These are phyloP conservation scores for Odocoileus hemionus DNA, from an alignment of 2,113 vertebrate species.

Conservation along the genomic window DNA sequence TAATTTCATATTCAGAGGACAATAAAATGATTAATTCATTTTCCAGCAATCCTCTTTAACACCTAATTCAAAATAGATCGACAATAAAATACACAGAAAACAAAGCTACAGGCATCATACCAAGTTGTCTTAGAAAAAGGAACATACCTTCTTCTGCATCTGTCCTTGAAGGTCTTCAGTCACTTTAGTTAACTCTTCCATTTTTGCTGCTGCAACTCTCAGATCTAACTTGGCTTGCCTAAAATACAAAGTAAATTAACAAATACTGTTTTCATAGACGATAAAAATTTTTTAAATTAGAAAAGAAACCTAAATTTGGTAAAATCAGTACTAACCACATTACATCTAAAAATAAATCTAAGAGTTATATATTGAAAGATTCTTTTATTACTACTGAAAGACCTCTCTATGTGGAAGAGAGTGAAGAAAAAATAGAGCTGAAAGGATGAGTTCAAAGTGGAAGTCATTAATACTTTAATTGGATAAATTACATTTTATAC, in stretches of 20 bases:
- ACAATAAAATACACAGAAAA: neutral
- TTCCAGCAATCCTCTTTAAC: neutral
- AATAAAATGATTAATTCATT: neutral
- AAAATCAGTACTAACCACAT: neutral
- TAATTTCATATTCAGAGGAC: neutral
- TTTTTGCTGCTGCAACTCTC: slow-evolving; percentile 84
- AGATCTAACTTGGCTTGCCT: slow-evolving; percentile 89
- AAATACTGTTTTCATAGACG: neutral
- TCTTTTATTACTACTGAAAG: neutral
- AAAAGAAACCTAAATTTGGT: neutral
- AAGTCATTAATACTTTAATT: neutral
- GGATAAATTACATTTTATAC: neutral
- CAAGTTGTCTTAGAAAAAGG: neutral
- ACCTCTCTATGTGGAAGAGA: neutral
- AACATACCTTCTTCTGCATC: slow-evolving; percentile 85
- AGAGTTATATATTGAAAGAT: neutral
- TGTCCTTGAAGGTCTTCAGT: slow-evolving; percentile 85
- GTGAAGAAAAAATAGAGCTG: neutral
- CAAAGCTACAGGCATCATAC: neutral
- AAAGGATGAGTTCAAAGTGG: neutral
- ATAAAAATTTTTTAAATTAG: neutral
- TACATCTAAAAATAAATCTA: neutral
- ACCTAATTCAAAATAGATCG: neutral
- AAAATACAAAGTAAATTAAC: slow-evolving; percentile 47
- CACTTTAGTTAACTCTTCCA: slow-evolving; percentile 87